Base-by-base conservation (phyloP, 2,113 vertebrate genomes). In the Paraplagusia blochii region DNA sequence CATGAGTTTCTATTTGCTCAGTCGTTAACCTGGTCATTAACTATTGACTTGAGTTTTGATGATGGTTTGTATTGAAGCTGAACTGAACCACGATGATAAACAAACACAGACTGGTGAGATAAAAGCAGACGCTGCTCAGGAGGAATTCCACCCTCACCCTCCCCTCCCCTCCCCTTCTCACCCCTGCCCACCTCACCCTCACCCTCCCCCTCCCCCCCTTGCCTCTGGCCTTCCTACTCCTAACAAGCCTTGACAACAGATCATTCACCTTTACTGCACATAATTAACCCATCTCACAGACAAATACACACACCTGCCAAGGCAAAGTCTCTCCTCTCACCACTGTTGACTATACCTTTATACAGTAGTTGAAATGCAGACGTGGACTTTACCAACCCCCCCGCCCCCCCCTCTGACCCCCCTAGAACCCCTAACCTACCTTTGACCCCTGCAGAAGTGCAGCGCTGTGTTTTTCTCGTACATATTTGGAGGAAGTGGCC, bases 131-230 rank as follows among this genome's bases (percentile, higher is more conserved):
- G 78, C 84, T 86, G 83, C 85, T 88, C 57, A 71, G 62, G 83
- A 87, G 79, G 87, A 90, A 90, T 90, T 82, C 72, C 77, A 77
- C 87, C n/a, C n/a, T n/a, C n/a, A n/a, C n/a, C n/a, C n/a, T n/a
- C n/a, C n/a, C n/a, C n/a, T n/a, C 11, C 47, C 63, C 76, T 80
- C 62, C 34, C 40, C n/a, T 84, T 77, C 76, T 47, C 48, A 65
- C 29, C 75, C 78, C 79, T 76, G 79, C 69, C 49, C 62, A 58
- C 63, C n/a, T n/a, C n/a, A n/a, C n/a, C n/a, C n/a, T n/a, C n/a
- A n/a, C n/a, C n/a, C n/a, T n/a, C n/a, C n/a, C n/a, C n/a, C n/a
- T 11, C 47, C 63, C 76, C 80, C 62, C 34, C 40, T 80, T 53
- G 83, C 90, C 88, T 89, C 81, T 75, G 80, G 90, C 85, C 80